These are phyloP conservation scores for Sarcophilus harrisii DNA, from an alignment of 2,797 vertebrate genomes.

Conservation along the genomic window DNA sequence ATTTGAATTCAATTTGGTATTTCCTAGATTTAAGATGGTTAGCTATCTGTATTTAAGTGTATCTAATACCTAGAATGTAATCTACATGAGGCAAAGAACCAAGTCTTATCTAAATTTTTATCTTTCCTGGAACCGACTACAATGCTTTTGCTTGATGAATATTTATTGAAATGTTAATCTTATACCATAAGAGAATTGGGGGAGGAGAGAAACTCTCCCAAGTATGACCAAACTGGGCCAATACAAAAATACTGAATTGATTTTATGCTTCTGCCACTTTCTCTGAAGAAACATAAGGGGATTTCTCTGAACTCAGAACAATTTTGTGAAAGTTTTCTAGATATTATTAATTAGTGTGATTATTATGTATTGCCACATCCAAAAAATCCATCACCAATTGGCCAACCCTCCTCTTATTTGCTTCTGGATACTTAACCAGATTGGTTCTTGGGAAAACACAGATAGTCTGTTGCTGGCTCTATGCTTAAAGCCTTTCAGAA, in stretches of 20 bases:
- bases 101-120: neutral
- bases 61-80: neutral
- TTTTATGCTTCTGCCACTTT: neutral
- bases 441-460: neutral
- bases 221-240: neutral
- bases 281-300: neutral
- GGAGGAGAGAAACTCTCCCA: neutral
- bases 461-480: neutral
- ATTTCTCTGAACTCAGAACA: neutral
- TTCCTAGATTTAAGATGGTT: neutral
- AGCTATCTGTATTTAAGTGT: neutral
- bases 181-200: neutral
- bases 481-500: neutral
- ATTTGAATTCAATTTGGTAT: neutral
- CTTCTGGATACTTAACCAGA: neutral
- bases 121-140: neutral
- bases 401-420: neutral
- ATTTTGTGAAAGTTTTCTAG: neutral
- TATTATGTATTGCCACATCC: neutral
- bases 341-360: neutral
- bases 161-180: neutral
- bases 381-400: neutral
- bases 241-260: neutral
- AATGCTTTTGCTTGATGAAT: neutral
- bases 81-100: neutral